These are phyloP conservation scores for Dermatemys mawii DNA, from an alignment of 2,113 vertebrate genomes.

Conservation along the genomic window DNA sequence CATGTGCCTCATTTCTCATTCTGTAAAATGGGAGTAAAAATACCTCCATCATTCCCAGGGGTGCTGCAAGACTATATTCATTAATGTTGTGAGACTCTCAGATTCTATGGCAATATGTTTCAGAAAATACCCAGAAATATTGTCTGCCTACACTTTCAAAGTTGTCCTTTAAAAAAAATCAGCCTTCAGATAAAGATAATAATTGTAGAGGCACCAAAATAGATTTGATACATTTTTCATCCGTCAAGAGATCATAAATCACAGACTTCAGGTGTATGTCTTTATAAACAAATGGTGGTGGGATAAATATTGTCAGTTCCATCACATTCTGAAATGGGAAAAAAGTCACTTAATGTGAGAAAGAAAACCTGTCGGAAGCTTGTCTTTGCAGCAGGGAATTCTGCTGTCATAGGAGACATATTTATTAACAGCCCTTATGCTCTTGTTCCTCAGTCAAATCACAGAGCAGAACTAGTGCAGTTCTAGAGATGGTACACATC, in stretches of 20 bases:
- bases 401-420: not conserved
- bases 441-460: not conserved
- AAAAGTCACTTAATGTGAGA: not conserved
- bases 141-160: not conserved
- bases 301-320: constrained; percentile 2
- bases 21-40: not conserved
- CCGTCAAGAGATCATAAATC: not conserved
- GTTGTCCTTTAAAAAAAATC: not conserved
- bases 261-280: not conserved
- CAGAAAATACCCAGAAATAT: not conserved
- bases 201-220: not conserved
- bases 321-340: not conserved
- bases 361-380: not conserved
- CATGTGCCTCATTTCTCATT: not conserved
- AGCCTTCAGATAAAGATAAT: not conserved
- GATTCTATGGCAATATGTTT: not conserved
- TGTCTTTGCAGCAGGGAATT: not conserved
- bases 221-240: not conserved
- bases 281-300: not conserved
- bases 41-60: not conserved
- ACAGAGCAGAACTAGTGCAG: not conserved
- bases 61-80: not conserved
- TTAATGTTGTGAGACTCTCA: not conserved
- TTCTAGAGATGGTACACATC: not conserved
- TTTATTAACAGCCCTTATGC: not conserved